Evolutionary conservation across 2,797 vertebrate genomes (phyloP).

Genomic region (Chaenodraco wilsoni): DNA sequence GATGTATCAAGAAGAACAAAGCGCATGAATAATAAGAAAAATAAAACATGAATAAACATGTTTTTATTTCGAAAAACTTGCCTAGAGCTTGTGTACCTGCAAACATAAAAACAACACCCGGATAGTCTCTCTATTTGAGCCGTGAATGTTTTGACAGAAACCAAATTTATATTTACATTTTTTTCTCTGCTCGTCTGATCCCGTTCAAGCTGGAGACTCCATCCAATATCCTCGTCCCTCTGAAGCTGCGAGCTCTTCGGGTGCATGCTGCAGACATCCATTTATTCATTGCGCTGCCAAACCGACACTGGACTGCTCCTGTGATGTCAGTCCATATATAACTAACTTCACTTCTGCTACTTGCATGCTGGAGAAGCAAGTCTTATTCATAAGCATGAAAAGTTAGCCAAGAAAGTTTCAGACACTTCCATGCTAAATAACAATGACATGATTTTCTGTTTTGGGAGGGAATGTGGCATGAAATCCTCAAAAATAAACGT

Average conservation of each 20-base stretch:
- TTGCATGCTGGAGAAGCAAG: not conserved
- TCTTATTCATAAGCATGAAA: not conserved
- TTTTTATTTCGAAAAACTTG: not conserved
- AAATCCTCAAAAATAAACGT: not conserved
- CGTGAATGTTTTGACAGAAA: slow-evolving; percentile 25
- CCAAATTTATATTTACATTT: slow-evolving; percentile 30
- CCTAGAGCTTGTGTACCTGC: not conserved
- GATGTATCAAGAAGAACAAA: not conserved
- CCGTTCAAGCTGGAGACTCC: slow-evolving; percentile 19
- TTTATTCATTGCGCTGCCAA: slow-evolving; percentile 47
- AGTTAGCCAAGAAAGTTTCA: not conserved
- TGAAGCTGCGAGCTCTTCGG: slow-evolving; percentile 30
- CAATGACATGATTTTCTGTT: not conserved
- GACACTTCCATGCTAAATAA: not conserved
- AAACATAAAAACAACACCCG: not conserved
- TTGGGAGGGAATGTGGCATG: not conserved
- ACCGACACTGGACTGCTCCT: slow-evolving; percentile 26
- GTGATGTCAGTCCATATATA: slow-evolving; percentile 47
- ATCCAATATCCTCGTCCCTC: slow-evolving; percentile 24
- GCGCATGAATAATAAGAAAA: slow-evolving; percentile 2
- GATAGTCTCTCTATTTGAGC: not conserved
- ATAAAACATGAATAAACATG: not conserved
- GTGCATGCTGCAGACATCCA: slow-evolving; percentile 15
- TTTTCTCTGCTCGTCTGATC: slow-evolving; percentile 34
- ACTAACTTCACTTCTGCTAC: slow-evolving; percentile 19